Conservation (phyloP, 2,797 vertebrate species). For the Choloepus didactylus region DNA sequence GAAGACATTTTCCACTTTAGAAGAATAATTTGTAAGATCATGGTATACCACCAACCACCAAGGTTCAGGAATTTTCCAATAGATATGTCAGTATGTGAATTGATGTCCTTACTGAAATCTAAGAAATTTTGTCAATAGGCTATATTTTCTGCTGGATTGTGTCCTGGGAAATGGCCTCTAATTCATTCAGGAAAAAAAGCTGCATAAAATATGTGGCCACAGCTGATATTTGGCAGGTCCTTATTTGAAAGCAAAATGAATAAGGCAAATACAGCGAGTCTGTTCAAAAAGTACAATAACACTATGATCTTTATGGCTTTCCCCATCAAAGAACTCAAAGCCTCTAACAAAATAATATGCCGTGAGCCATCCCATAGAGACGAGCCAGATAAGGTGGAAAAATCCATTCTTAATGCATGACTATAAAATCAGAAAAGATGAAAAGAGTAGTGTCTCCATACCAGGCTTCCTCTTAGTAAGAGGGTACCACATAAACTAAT, state of each 20-base stretch:
- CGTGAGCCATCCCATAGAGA: constrained; percentile 48
- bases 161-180: neutral
- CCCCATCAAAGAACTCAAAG: constrained; percentile 71
- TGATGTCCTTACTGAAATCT: neutral
- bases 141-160: constrained; percentile 14
- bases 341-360: constrained; percentile 63
- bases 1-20: neutral
- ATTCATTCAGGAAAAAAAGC: constrained; percentile 19
- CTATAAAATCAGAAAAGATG: constrained; percentile 64
- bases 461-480: neutral
- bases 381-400: constrained; percentile 65
- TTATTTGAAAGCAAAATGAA: constrained; percentile 55
- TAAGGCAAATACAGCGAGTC: constrained; percentile 53
- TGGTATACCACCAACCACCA: neutral
- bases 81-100: neutral
- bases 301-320: constrained; percentile 60
- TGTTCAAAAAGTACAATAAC: constrained; percentile 65
- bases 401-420: constrained; percentile 69
- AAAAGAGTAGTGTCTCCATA: constrained; percentile 2
- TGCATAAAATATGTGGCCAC: neutral
- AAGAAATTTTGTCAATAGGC: neutral
- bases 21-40: neutral
- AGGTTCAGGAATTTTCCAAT: neutral
- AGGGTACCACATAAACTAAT: constrained; percentile 22
- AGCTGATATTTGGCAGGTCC: constrained; percentile 8